A percentile compares a stretch with the other conserved stretches of the same genome.
Conservation (phyloP, 1,140 invertebrate genomes). For the Oedothorax gibbosus region DNA sequence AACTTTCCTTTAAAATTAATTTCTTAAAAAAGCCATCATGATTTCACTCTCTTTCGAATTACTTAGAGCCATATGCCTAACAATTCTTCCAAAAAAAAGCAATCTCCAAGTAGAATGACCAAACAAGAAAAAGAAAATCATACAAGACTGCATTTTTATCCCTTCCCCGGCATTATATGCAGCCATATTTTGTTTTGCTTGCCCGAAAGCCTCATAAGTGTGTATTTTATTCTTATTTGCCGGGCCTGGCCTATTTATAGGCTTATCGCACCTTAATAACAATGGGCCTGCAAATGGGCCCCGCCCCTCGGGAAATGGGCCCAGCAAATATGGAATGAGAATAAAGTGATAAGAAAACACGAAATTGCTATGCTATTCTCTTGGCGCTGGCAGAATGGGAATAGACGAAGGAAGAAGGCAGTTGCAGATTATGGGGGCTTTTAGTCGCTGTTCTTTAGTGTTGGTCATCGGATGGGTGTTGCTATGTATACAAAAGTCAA, state of each 20-base stretch:
- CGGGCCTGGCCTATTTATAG: not conserved
- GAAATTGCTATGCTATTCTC: conserved; percentile 56
- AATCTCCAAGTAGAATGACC: conserved; percentile 45
- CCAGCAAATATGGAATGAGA: conserved; percentile 59
- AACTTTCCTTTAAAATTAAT: not conserved
- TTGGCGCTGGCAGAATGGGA: conserved; percentile 4
- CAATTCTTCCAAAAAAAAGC: conserved; percentile 33
- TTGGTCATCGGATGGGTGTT: not conserved
- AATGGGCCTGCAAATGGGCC: conserved; percentile 58
- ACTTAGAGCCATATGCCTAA: conserved; percentile 15
- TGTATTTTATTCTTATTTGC: conserved; percentile 16
- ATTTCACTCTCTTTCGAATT: conserved; percentile 35
- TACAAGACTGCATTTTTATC: conserved; percentile 34
- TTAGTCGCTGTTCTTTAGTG: not conserved
- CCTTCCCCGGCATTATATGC: not conserved
- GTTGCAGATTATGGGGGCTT: not conserved
- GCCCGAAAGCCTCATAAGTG: conserved; percentile 23
- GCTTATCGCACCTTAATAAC: conserved; percentile 58
- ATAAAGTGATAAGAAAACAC: conserved; percentile 60
- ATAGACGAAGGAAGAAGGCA: not conserved
- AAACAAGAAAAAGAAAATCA: conserved; percentile 19
- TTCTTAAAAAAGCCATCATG: conserved; percentile 18
- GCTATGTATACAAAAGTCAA: too few relatives aligned
- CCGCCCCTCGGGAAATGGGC: conserved; percentile 48
- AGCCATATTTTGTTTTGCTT: not conserved